Evolutionary conservation across 2,113 vertebrate species (phyloP), one percentile per base, ranked within the genome.

Genomic region (Lipotes vexillifer): DNA sequence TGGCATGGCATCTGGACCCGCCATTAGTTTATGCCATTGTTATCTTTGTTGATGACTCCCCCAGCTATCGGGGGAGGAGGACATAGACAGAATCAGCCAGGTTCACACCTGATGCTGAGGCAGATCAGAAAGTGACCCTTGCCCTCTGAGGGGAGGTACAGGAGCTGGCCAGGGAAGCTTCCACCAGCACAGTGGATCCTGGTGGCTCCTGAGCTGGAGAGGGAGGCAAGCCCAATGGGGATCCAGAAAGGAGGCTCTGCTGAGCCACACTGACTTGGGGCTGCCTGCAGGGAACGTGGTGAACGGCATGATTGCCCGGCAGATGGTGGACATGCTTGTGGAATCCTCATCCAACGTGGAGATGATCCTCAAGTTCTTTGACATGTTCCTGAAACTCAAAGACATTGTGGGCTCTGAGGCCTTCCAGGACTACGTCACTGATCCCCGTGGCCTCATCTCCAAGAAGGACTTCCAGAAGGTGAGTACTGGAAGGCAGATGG

Each of bases 261-360:
- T 0, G 5, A 36, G 38, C 36, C 0, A 0, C 36, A 20, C 93
- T 96, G 87, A 97, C 65, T 0, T 2, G 4, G 29, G 71, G 6
- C 84, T 59, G 63, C 90, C 96, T 0, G 0, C 94, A 99, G 99
- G 99, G 46, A 99, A 99, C 2, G 98, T 99, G 96, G 99, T 99
- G 88, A 99, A 99, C 0, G 99, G 99, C 44, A 99, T 99, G 74
- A 99, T 99, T 25, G 99, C 99, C 12, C 99, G 99, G 49, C 99
- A 99, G 98, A 99, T 99, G 99, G 99, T 99, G 68, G 99, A 99
- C 99, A 99, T 99, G 99, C 98, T 99, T 81, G 99, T 99, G 95
- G 99, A 99, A 90, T 99, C 99, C 6, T 99, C 99, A 9, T 99
- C 99, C 98, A 99, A 99, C 1, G 99, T 99, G 97, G 99, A 99